Conservation (phyloP, 2,888 invertebrate genomes). For the Perdita meconis region DNA sequence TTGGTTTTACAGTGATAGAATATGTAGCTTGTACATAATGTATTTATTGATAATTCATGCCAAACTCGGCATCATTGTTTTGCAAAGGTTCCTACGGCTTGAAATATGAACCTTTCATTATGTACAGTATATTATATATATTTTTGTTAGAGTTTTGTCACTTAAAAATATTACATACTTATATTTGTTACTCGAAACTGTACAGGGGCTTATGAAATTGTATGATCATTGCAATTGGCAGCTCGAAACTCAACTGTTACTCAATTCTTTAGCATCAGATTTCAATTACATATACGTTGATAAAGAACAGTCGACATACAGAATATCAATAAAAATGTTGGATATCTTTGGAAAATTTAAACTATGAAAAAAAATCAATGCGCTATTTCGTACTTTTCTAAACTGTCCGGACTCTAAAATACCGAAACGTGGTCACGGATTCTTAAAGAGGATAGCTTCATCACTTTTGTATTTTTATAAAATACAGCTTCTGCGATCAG, state of each 20-base stretch:
- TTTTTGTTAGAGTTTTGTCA: conserved; percentile 16
- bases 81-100: conserved; percentile 12
- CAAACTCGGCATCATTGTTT: conserved; percentile 8
- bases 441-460: no score
- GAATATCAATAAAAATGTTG: no score
- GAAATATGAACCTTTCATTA: conserved; percentile 5
- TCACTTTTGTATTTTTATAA: no score
- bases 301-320: not conserved
- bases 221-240: conserved; percentile 4
- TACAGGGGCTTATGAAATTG: not conserved
- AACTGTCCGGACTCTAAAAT: no score
- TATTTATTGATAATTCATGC: conserved; percentile 15
- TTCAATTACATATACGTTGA: conserved; percentile 12
- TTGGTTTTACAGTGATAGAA: conserved; percentile 22
- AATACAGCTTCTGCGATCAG: no score
- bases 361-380: no score
- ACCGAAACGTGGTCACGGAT: no score
- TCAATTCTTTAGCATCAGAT: conserved; percentile 5
- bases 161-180: conserved; percentile 20
- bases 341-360: no score
- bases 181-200: conserved; percentile 31
- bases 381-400: no score
- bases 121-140: conserved; percentile 12
- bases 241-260: conserved; percentile 8
- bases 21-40: conserved; percentile 18